Evolutionary conservation across 2,113 vertebrate genomes (phyloP).

Genomic region (Cynoglossus semilaevis): DNA sequence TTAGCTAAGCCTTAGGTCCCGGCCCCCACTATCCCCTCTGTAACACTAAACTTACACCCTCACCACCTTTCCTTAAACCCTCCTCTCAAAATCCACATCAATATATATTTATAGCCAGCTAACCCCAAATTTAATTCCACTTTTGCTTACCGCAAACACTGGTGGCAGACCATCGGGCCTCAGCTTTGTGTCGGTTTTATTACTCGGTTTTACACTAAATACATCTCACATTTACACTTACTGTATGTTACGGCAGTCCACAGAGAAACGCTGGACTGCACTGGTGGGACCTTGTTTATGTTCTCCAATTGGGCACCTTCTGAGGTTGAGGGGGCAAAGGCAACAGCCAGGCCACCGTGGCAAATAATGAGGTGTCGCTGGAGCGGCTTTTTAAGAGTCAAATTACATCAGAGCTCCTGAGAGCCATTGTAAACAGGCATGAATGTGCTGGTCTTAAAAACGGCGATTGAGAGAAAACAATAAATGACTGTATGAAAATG

Average conservation of each 20-base stretch:
- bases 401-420: conserved; percentile 69
- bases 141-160: conserved; percentile 71
- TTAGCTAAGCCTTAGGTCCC: conserved; percentile 55
- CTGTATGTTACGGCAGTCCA: conserved; percentile 68
- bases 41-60: conserved; percentile 13
- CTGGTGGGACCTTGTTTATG: conserved; percentile 29
- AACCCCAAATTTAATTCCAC: conserved; percentile 73
- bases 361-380: conserved; percentile 76
- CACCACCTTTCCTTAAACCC: conserved; percentile 23
- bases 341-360: conserved; percentile 50
- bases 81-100: background rate
- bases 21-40: conserved; percentile 12
- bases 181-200: conserved; percentile 61
- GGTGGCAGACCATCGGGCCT: conserved; percentile 28
- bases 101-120: conserved; percentile 67
- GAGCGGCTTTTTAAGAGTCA: conserved; percentile 59
- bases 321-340: conserved; percentile 55
- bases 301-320: conserved; percentile 56
- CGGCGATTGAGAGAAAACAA: conserved; percentile 58
- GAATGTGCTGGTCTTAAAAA: conserved; percentile 27
- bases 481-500: conserved; percentile 44
- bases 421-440: conserved; percentile 61
- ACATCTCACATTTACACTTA: conserved; percentile 75
- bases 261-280: conserved; percentile 32
- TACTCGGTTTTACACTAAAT: conserved; percentile 39